These are phyloP conservation scores for Seriola quinqueradiata DNA, from an alignment of 2,113 vertebrate species.

Conservation along the genomic window DNA sequence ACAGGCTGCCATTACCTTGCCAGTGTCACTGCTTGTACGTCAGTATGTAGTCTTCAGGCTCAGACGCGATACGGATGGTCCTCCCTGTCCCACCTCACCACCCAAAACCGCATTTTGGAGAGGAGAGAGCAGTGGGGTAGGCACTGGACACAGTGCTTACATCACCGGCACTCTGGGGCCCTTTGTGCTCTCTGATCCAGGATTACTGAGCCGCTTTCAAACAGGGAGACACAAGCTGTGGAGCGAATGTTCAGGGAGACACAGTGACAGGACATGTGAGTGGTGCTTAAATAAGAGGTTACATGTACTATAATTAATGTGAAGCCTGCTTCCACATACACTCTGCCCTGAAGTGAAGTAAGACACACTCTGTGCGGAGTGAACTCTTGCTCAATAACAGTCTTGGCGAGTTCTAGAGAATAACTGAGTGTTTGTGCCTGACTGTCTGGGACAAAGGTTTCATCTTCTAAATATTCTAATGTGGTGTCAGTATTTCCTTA, in stretches of 20 bases:
- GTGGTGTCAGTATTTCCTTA: not conserved
- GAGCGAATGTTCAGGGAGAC: constrained; percentile 70
- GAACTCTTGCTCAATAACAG: constrained; percentile 38
- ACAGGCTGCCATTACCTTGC: constrained; percentile 31
- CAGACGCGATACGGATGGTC: constrained; percentile 12
- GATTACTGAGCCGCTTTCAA: constrained; percentile 81
- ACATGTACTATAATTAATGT: constrained; percentile 39
- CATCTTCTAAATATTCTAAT: constrained; percentile 18
- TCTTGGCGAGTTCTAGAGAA: constrained; percentile 19
- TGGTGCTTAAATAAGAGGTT: constrained; percentile 45
- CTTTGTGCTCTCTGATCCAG: constrained; percentile 83
- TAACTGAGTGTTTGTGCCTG: constrained; percentile 18
- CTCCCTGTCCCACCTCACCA: constrained; percentile 38
- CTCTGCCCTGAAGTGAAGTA: not conserved
- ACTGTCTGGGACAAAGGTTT: constrained; percentile 49
- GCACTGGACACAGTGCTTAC: constrained; percentile 68
- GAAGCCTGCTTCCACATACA: constrained; percentile 6
- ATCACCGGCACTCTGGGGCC: constrained; percentile 72
- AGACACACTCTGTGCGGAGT: constrained; percentile 41
- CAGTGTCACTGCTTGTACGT: not conserved
- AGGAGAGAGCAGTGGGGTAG: constrained; percentile 49
- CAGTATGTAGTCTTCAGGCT: constrained; percentile 19
- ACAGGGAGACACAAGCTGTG: constrained; percentile 55
- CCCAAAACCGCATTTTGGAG: constrained; percentile 34
- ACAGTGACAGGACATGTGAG: constrained; percentile 39